Conservation (phyloP, 2,113 vertebrate species). For the Tricholaema leucomelas region DNA sequence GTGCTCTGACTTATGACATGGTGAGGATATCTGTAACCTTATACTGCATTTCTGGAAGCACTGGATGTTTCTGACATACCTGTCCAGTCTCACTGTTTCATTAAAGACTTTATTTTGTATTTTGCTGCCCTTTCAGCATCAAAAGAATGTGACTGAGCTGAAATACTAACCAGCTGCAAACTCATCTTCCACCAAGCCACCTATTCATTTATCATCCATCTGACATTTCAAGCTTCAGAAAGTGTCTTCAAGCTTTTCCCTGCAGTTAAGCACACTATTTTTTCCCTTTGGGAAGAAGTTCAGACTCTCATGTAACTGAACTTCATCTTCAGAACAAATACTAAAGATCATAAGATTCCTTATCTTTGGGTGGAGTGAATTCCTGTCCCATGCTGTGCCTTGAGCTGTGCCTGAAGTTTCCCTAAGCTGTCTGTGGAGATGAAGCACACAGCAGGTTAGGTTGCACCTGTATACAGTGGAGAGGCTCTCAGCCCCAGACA, state of each 20-base stretch:
- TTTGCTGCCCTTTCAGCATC: background rate
- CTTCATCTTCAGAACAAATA: background rate
- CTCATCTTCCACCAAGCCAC: background rate
- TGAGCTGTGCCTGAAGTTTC: background rate
- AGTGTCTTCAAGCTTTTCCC: background rate
- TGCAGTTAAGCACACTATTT: background rate
- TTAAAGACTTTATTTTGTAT: background rate
- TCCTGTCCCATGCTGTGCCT: background rate
- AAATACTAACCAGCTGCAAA: background rate
- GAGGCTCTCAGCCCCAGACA: background rate
- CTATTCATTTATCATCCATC: background rate
- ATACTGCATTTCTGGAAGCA: background rate
- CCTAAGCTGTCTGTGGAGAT: background rate
- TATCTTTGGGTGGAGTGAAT: background rate
- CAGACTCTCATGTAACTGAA: background rate
- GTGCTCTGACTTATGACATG: fast-evolving
- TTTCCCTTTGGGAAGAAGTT: background rate
- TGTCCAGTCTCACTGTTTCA: background rate
- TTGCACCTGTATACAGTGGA: background rate
- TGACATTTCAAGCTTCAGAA: background rate
- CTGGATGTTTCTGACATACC: background rate
- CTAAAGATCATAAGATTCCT: background rate
- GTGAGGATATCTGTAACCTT: fast-evolving
- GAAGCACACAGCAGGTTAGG: background rate
- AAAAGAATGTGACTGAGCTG: background rate